phyloP scores from a whole-genome alignment of 2,888 invertebrate genomes.

The Margaritifera margaritifera region DNA sequence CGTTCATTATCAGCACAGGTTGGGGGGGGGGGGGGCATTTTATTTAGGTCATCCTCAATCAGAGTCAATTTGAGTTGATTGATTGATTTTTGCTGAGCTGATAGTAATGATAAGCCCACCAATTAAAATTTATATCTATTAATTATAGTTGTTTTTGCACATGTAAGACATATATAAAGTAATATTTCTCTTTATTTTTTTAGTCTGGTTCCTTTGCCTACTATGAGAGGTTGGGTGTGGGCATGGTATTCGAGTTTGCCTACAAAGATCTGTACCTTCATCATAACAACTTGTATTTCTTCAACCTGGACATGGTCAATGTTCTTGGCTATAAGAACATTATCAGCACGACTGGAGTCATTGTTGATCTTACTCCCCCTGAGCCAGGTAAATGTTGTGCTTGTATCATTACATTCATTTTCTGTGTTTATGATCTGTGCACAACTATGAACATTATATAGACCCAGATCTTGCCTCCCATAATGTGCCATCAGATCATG shows the following conservation, averaged over 20 bases:
- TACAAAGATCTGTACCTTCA: slow-evolving; percentile 23
- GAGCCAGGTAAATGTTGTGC: slow-evolving; percentile 30
- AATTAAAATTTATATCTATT: too few relatives aligned
- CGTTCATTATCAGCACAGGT: too few relatives aligned
- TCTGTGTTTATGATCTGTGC: too few relatives aligned
- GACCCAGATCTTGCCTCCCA: too few relatives aligned
- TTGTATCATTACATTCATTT: not conserved
- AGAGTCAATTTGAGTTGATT: too few relatives aligned
- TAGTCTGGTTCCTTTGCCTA: slow-evolving; percentile 40
- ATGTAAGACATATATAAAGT: not conserved
- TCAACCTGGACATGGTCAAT: slow-evolving; percentile 47
- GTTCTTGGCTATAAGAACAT: slow-evolving; percentile 36
- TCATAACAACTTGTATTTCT: slow-evolving; percentile 44
- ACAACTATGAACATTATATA: too few relatives aligned
- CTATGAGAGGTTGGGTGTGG: slow-evolving; percentile 47
- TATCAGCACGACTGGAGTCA: slow-evolving; percentile 35
- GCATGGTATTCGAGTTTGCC: slow-evolving; percentile 34
- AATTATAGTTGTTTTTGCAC: too few relatives aligned
- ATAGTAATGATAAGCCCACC: too few relatives aligned
- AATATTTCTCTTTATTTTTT: slow-evolving; percentile 6
- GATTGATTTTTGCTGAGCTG: too few relatives aligned
- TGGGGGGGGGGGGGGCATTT: too few relatives aligned
- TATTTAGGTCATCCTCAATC: too few relatives aligned
- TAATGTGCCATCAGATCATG: too few relatives aligned
- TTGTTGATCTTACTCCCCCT: slow-evolving; percentile 48